Evolutionary conservation across 2,888 invertebrate genomes (phyloP).

Genomic region (Trissonchulus sp.): DNA sequence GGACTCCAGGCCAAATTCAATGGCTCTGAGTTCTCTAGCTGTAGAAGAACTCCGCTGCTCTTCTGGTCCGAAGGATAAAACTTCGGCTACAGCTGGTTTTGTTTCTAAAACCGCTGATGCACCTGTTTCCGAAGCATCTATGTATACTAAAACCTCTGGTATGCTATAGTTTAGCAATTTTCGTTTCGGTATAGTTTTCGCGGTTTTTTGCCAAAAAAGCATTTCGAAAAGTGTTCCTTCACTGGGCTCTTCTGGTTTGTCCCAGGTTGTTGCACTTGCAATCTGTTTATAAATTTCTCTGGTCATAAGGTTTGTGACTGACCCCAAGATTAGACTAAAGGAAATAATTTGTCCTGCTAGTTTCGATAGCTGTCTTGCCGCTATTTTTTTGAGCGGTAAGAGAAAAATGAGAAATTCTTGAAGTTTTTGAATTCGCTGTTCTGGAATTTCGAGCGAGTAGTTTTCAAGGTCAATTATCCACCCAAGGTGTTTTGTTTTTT

Average conservation of each 20-base stretch:
- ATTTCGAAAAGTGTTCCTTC: background rate
- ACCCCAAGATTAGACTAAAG: background rate
- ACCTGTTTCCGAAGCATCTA: background rate
- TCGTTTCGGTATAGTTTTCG: background rate
- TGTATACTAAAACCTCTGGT: background rate
- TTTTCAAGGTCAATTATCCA: background rate
- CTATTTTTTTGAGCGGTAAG: background rate
- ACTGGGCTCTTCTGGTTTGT: background rate
- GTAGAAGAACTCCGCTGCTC: too few species aligned
- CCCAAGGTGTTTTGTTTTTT: background rate
- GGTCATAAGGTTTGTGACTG: background rate
- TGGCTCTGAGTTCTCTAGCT: background rate
- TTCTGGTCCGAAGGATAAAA: too few species aligned
- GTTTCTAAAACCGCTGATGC: background rate
- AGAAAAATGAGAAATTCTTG: too few species aligned
- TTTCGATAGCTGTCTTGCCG: conserved; percentile 1
- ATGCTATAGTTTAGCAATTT: background rate
- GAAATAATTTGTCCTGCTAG: background rate
- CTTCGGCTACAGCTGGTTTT: too few species aligned
- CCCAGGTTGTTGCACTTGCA: background rate
- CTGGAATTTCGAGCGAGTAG: background rate
- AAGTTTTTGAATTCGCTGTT: too few species aligned
- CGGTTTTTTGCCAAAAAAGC: background rate
- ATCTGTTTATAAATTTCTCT: background rate
- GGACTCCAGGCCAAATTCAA: background rate